Evolutionary conservation across 2,113 vertebrate species (phyloP).

Genomic region (Hystrix cristata): DNA sequence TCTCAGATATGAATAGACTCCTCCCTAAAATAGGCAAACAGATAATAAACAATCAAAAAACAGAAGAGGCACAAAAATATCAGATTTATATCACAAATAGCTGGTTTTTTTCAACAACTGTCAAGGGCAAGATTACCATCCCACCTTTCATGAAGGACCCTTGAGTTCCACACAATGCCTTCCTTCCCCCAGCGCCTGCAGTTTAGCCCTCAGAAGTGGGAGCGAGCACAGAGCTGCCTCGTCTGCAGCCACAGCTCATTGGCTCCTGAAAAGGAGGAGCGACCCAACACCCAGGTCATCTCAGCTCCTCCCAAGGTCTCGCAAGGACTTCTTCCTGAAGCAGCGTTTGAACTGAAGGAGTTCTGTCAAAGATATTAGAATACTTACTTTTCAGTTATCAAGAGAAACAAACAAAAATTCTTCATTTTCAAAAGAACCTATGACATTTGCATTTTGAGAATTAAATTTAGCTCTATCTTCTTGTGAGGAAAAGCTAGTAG

Average conservation of each 20-base stretch:
- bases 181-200: not conserved
- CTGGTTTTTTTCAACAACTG: not conserved
- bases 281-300: not conserved
- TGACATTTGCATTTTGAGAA: conserved; percentile 28
- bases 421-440: not conserved
- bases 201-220: not conserved
- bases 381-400: conserved; percentile 16
- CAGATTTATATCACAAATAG: not conserved
- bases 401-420: conserved; percentile 37
- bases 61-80: not conserved
- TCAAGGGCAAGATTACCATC: not conserved
- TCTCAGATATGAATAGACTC: not conserved
- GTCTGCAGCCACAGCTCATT: accelerated
- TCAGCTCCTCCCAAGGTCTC: not conserved
- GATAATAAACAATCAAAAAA: not conserved
- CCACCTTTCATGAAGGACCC: not conserved
- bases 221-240: not conserved
- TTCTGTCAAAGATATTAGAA: not conserved
- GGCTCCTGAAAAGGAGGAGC: not conserved
- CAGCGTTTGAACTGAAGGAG: not conserved
- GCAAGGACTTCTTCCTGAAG: not conserved
- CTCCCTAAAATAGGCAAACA: not conserved
- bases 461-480: conserved; percentile 2
- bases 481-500: conserved; percentile 11
- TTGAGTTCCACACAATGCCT: accelerated